Percentiles rank a stretch among this genome's conserved stretches.
Evolutionary conservation across 2,888 invertebrate genomes (phyloP).

Genomic region (Sisyra terminalis): DNA sequence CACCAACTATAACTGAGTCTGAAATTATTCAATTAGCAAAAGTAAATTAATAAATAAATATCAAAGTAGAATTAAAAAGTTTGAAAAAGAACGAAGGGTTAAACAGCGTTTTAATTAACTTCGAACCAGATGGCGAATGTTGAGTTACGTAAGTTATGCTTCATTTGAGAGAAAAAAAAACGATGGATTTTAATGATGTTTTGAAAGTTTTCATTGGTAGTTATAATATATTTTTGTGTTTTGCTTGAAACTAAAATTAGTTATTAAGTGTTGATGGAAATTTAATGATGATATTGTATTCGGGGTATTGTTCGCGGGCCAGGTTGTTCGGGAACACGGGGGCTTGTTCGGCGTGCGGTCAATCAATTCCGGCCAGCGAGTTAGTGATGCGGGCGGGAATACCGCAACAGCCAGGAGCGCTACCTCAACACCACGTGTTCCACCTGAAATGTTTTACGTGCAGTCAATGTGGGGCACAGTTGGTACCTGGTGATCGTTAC

Average conservation of each 20-base stretch:
- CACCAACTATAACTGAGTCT: too few relatives aligned
- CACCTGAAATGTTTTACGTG: conserved; percentile 93
- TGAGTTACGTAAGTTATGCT: background rate
- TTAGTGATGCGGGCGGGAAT: conserved; percentile 77
- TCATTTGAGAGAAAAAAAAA: conserved; percentile 13
- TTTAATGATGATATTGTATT: too few relatives aligned
- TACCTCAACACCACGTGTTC: conserved; percentile 57
- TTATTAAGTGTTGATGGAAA: too few relatives aligned
- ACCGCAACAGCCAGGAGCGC: conserved; percentile 25
- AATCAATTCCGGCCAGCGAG: conserved; percentile 84
- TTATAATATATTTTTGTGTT: background rate
- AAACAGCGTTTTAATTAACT: too few relatives aligned
- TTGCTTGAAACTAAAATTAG: conserved; percentile 16
- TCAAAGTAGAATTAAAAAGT: too few relatives aligned
- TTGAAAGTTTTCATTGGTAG: conserved; percentile 3
- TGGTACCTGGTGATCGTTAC: conserved; percentile 80
- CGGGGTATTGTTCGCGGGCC: conserved; percentile 16
- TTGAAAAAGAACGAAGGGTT: too few relatives aligned
- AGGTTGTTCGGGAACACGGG: conserved; percentile 87
- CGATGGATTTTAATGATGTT: conserved; percentile 10
- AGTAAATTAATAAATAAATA: too few relatives aligned
- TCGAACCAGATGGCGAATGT: too few relatives aligned
- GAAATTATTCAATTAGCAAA: too few relatives aligned
- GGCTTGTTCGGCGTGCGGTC: conserved; percentile 82
- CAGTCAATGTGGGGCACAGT: conserved; percentile 79